phyloP scores from a whole-genome alignment of 2,888 invertebrate genomes.

The Nezara viridula region DNA sequence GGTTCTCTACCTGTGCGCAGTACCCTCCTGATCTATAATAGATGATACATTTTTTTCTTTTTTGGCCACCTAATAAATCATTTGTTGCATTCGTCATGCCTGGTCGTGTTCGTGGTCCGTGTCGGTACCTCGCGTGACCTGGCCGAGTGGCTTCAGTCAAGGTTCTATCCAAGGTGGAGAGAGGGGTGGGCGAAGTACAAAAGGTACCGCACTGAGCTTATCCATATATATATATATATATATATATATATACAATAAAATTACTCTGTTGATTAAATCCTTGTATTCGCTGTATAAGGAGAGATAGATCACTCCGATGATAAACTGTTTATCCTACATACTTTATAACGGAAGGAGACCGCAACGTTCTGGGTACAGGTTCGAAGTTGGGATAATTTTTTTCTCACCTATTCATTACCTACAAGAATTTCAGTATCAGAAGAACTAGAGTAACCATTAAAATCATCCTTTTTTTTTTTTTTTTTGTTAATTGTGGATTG shows the following conservation, averaged over 20 bases:
- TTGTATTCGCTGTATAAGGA: not conserved
- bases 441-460: not conserved
- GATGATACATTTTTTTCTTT: not conserved
- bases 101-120: conserved; percentile 23
- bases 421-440: not conserved
- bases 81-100: conserved; percentile 46
- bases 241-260: not conserved
- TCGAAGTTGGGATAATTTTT: not conserved
- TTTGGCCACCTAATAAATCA: conserved; percentile 22
- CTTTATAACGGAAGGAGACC: not conserved
- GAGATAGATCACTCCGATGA: not conserved
- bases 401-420: not conserved
- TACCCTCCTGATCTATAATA: conserved; percentile 13
- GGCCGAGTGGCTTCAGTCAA: not conserved
- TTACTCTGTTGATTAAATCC: not conserved
- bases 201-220: not conserved
- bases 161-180: not conserved
- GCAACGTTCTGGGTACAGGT: not conserved
- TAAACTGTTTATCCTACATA: not conserved
- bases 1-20: not conserved
- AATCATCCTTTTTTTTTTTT: too few relatives aligned
- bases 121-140: conserved; percentile 22
- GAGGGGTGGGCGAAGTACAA: not conserved
- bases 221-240: too few relatives aligned
- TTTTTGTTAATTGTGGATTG: too few relatives aligned